Base-by-base conservation (phyloP, 2,113 vertebrate genomes). In the Vulpes vulpes region DNA sequence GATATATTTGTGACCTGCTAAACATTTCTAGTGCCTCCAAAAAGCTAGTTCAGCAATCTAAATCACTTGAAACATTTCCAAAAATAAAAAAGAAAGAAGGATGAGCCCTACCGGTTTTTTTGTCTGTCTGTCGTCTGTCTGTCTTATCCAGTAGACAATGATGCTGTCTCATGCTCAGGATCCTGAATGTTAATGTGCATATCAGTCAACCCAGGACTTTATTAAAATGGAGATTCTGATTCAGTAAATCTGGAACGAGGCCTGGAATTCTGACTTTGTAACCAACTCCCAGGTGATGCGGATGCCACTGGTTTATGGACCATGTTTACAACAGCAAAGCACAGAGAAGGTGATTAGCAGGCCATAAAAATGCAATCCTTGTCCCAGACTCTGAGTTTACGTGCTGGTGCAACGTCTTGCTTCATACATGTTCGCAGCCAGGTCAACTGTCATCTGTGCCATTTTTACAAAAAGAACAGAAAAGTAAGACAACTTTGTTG, bases 1-100 rank as follows among this genome's bases (percentile, higher is more conserved):
- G 76, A 88, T 73, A 14, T 81, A 57, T 49, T 35, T 55, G 2
- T 94, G 91, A 97, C 91, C 94, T 69, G n/a, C 22, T 91, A 88
- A 94, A 73, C 30, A 55, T 74, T 81, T 83, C 35, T 7, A 81
- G 20, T 16, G 17, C 85, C 91, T 94, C 87, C 65, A 80, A 51
- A 12, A 74, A 69, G 5, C 73, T n/a, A 71, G 22, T 8, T 59
- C 5, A n/a, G 15, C 22, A 55, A n/a, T 25, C 30, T 10, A 71
- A 53, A 49, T 3, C 32, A 7, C 6, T 79, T 67, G 35, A 83
- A 38, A 16, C 90, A 53, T 89, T 71, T 76, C 2, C 14, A n/a
- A 62, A 86, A 80, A 12, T 14, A 88, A 65, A 65, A 73, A 73
- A 55, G 43, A 74, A 60, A 92, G 20, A 78, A 15, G 76, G 17